Evolutionary conservation across 2,888 invertebrate genomes (phyloP), one percentile per base, ranked within the genome.

Genomic region (Amiota minor): DNA sequence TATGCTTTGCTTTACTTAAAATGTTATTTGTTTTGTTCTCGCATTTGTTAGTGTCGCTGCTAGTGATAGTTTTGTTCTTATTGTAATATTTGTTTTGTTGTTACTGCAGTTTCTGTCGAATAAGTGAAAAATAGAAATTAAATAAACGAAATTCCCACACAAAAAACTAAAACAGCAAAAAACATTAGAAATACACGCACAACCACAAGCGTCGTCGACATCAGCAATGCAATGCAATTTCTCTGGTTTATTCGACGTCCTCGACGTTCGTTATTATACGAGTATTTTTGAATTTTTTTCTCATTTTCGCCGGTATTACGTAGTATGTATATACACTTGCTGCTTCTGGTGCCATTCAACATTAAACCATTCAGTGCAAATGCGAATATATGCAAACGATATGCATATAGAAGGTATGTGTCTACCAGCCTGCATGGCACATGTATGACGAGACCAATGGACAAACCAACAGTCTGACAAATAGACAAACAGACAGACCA

Each of bases 1-100:
- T 65, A 65, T 65, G 65, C 49, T 18, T 16, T 10, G 49, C 16
- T 23, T 61, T 62, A 35, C 23, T n/a, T 62, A 62, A 62, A 62
- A 62, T 62, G 62, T 62, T 62, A 62, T 62, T 62, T 35, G 8
- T 14, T n/a, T 35, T 53, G 53, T 53, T 53, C 12, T 53, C n/a
- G 18, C 18, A 12, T 18, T 16, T 59, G 16, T 59, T 18, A 59
- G 18, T 18, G 16, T 59, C 9, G 9, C 11, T 59, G 9, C 16
- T 35, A 23, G 9, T 46, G 64, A 11, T 35, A 46, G 8, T 64
- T 45, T 64, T 20, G 45, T 35, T 64, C 23, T 64, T 12, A 12
- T 64, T 64, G 62, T 23, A 35, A n/a, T 20, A 6, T n/a, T 23
- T 23, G 1, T 1, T 3, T 35, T 35, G 35, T 35, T 53, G 53